Evolutionary conservation across 92 coral and sea anemone genomes (phyloP).

Genomic region (Actinernus sp.): DNA sequence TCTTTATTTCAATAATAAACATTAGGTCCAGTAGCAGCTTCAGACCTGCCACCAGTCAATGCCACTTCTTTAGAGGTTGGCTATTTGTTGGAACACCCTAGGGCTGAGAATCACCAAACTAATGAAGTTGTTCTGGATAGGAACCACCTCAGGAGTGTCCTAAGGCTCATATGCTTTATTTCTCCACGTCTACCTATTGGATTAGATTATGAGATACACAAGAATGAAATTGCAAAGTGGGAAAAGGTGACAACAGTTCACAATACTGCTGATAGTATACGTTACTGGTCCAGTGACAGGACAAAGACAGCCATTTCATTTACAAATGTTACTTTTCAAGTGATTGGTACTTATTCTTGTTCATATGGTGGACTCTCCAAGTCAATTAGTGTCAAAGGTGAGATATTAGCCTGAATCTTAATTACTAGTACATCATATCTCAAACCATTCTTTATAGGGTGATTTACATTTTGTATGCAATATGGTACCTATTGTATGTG

Average conservation of each 20-base stretch:
- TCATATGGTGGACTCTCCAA: conserved; percentile 72
- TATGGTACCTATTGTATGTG: too few relatives aligned
- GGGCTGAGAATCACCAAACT: conserved; percentile 62
- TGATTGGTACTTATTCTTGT: conserved; percentile 80
- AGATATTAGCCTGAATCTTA: conserved; percentile 1
- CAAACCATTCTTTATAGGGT: too few relatives aligned
- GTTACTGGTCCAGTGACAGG: conserved; percentile 77
- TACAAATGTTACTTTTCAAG: conserved; percentile 57
- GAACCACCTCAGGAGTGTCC: conserved; percentile 14
- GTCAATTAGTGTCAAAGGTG: conserved; percentile 80
- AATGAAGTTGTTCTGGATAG: conserved; percentile 59
- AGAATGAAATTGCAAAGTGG: conserved; percentile 76
- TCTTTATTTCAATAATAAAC: too few relatives aligned
- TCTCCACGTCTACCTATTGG: conserved; percentile 81
- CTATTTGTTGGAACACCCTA: conserved; percentile 74
- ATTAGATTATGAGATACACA: conserved; percentile 48
- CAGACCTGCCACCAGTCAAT: conserved; percentile 53
- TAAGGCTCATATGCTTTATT: conserved; percentile 76
- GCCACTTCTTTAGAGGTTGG: conserved; percentile 81
- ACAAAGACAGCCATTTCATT: conserved; percentile 77
- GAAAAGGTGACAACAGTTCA: conserved; percentile 58
- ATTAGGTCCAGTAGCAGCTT: too few relatives aligned
- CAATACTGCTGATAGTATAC: conserved; percentile 39
- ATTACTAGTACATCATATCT: too few relatives aligned
- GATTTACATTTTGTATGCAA: too few relatives aligned